phyloP scores from a whole-genome alignment of 2,797 vertebrate species.

The Taenioides sp. region DNA sequence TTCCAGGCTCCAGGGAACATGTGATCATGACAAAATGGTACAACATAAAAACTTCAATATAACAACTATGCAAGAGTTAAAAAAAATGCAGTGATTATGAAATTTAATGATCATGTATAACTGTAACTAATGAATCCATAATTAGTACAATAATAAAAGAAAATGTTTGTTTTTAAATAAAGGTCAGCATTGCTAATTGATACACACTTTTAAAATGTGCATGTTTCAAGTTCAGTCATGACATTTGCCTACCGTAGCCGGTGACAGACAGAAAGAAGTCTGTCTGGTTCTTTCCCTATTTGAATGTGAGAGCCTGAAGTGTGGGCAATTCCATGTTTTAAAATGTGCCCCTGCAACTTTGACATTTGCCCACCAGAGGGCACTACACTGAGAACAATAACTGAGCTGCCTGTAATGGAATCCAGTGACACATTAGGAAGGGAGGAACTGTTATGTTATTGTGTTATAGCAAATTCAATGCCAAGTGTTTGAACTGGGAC shows the following conservation, averaged over 20 bases:
- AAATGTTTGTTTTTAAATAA: no score
- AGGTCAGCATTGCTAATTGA: no score
- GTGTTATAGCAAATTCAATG: neutral
- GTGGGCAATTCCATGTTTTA: neutral
- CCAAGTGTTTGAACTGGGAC: neutral
- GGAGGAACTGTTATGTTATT: neutral
- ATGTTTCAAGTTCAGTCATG: no score
- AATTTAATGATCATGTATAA: neutral
- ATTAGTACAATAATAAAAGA: no score
- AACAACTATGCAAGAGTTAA: neutral
- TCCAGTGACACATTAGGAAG: neutral
- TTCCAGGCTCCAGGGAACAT: constrained; percentile 43
- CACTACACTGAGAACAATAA: neutral
- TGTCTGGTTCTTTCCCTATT: no score
- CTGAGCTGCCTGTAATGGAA: neutral
- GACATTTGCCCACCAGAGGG: constrained; percentile 44
- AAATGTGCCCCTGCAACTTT: constrained; percentile 11
- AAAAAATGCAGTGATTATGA: neutral
- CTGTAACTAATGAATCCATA: neutral
- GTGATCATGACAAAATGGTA: constrained; percentile 29
- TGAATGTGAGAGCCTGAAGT: no score
- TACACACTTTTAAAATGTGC: no score
- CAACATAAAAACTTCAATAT: neutral
- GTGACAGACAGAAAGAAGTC: no score
- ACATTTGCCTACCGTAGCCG: no score